phyloP scores from a whole-genome alignment of 2,797 vertebrate species.

The Halcyon chelicuti region DNA sequence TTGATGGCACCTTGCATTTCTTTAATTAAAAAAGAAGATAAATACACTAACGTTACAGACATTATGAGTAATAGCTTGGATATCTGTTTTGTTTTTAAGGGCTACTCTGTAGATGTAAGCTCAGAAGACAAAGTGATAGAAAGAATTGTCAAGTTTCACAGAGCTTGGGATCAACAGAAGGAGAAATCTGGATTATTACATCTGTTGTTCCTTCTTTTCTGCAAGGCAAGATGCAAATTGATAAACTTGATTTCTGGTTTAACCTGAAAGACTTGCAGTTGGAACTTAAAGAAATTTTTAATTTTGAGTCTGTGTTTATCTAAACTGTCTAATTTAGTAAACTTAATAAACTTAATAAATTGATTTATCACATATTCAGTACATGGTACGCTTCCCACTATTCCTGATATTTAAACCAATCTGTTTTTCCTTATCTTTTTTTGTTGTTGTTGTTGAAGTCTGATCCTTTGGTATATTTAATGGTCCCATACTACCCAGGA shows the following conservation, averaged over 20 bases:
- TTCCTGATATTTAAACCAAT: neutral
- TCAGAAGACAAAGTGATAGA: slow-evolving; percentile 80
- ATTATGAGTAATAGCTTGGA: neutral
- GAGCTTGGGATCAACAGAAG: slow-evolving; percentile 72
- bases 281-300: neutral
- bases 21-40: neutral
- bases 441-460: slow-evolving; percentile 67
- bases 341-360: neutral
- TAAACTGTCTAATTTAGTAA: neutral
- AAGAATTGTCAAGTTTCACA: slow-evolving; percentile 79
- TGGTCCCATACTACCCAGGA: slow-evolving; percentile 82
- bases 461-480: slow-evolving; percentile 84
- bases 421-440: neutral
- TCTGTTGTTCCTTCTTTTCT: slow-evolving; percentile 82
- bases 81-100: slow-evolving; percentile 66
- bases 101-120: slow-evolving; percentile 80
- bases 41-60: neutral
- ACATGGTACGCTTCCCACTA: neutral
- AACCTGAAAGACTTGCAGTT: neutral
- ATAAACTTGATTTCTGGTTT: neutral
- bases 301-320: neutral
- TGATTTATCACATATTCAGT: neutral
- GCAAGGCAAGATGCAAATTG: slow-evolving; percentile 79
- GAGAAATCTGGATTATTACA: slow-evolving; percentile 78
- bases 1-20: neutral